These are phyloP conservation scores for Pseudopleuronectes americanus DNA, from an alignment of 2,797 vertebrate genomes.

Conservation along the genomic window DNA sequence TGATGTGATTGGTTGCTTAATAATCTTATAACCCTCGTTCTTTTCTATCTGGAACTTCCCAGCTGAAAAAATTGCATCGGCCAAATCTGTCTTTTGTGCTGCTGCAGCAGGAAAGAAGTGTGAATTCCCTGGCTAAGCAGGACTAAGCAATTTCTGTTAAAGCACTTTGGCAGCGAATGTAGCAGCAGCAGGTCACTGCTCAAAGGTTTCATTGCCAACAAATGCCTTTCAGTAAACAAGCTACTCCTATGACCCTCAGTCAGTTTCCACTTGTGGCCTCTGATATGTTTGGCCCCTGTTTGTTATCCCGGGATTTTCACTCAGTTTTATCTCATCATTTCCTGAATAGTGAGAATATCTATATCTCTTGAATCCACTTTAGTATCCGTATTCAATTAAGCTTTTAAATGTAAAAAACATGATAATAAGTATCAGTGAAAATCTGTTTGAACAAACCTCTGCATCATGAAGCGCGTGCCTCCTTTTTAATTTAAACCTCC, in stretches of 20 bases:
- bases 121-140: conserved; percentile 54
- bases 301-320: not conserved
- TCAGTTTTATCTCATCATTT: not conserved
- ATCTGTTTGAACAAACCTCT: not conserved
- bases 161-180: conserved; percentile 53
- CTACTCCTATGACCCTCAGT: conserved; percentile 19
- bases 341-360: not conserved
- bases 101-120: conserved; percentile 59
- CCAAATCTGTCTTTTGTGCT: conserved; percentile 47
- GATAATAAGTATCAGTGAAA: too few relatives aligned
- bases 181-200: conserved; percentile 50
- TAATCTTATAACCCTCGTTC: conserved; percentile 9
- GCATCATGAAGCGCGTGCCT: not conserved
- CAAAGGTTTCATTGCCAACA: conserved; percentile 41
- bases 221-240: conserved; percentile 36
- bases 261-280: conserved; percentile 7
- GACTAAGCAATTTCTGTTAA: conserved; percentile 57
- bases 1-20: conserved; percentile 11
- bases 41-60: conserved; percentile 6
- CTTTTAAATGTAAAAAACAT: not conserved
- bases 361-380: not conserved
- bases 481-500: not conserved
- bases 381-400: not conserved
- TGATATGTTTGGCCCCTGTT: not conserved
- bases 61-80: conserved; percentile 12